Evolutionary conservation across 1,140 invertebrate genomes (phyloP).

Genomic region (Procambarus clarkii): DNA sequence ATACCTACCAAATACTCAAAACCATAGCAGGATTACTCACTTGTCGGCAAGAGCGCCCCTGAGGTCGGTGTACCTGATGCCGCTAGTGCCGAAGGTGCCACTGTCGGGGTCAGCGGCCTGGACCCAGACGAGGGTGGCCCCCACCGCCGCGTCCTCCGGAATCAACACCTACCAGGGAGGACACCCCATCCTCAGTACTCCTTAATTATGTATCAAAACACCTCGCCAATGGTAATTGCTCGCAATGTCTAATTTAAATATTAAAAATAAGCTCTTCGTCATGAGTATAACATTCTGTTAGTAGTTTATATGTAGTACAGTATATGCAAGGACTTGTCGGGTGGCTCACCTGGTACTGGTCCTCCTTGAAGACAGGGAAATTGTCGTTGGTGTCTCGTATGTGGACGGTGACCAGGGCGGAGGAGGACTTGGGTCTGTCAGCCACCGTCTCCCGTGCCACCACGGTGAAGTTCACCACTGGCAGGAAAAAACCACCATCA

Average conservation of each 20-base stretch:
- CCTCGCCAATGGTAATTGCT: too few relatives aligned
- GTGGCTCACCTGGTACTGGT: conserved; percentile 81
- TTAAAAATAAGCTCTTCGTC: too few relatives aligned
- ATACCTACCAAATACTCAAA: too few relatives aligned
- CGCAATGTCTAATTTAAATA: too few relatives aligned
- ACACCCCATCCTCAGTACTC: too few relatives aligned
- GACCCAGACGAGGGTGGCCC: conserved; percentile 88
- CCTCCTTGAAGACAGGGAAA: conserved; percentile 89
- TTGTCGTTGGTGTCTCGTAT: conserved; percentile 96
- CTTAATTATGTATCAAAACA: too few relatives aligned
- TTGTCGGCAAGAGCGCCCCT: conserved; percentile 87
- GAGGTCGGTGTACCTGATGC: conserved; percentile 90
- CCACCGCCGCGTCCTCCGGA: conserved; percentile 87
- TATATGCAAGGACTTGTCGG: too few relatives aligned
- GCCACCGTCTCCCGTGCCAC: conserved; percentile 89
- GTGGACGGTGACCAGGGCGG: conserved; percentile 89
- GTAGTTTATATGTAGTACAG: too few relatives aligned
- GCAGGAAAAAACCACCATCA: conserved; percentile 30
- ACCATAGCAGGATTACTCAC: conserved; percentile 79
- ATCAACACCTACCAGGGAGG: conserved; percentile 74
- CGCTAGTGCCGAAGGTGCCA: conserved; percentile 88
- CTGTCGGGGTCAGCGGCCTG: conserved; percentile 90
- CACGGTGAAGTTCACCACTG: conserved; percentile 89
- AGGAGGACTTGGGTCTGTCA: conserved; percentile 84
- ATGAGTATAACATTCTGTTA: too few relatives aligned